Evolutionary conservation across 64 coral and sea anemone genomes (phyloP).

Genomic region (Astreopora myriophthalma): DNA sequence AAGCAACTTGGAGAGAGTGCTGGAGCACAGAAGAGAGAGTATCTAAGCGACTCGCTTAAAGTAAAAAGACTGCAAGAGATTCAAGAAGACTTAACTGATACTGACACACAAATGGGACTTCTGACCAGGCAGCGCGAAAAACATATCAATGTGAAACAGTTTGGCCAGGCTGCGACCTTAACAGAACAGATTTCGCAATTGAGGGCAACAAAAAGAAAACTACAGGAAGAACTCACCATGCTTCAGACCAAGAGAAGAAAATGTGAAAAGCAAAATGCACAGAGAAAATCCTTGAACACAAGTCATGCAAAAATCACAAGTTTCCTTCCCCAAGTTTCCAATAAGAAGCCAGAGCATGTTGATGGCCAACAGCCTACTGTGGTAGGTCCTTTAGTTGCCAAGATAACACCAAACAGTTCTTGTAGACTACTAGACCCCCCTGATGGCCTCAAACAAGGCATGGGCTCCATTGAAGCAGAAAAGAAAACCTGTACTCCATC

Average conservation of each 20-base stretch:
- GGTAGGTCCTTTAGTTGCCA: too few species aligned
- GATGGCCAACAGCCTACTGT: too few species aligned
- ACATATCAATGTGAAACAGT: conserved; percentile 2
- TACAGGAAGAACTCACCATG: neutral
- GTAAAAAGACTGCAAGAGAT: neutral
- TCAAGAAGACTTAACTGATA: neutral
- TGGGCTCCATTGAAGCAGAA: too few species aligned
- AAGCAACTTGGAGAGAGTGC: neutral
- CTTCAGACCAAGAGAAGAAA: neutral
- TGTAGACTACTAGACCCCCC: too few species aligned
- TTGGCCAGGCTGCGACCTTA: neutral
- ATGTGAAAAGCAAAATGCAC: neutral
- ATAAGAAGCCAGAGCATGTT: too few species aligned
- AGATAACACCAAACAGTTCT: too few species aligned
- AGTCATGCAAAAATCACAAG: conserved; percentile 1
- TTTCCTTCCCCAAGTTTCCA: too few species aligned
- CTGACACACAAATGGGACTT: neutral
- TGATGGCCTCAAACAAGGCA: too few species aligned
- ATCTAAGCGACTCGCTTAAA: neutral
- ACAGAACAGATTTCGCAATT: neutral
- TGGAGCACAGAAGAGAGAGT: too few species aligned
- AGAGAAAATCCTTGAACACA: neutral
- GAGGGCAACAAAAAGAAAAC: neutral
- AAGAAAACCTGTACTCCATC: too few species aligned
- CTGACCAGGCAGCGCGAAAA: neutral